Conservation (phyloP, 2,113 vertebrate genomes). For the Alexandromys fortis region DNA sequence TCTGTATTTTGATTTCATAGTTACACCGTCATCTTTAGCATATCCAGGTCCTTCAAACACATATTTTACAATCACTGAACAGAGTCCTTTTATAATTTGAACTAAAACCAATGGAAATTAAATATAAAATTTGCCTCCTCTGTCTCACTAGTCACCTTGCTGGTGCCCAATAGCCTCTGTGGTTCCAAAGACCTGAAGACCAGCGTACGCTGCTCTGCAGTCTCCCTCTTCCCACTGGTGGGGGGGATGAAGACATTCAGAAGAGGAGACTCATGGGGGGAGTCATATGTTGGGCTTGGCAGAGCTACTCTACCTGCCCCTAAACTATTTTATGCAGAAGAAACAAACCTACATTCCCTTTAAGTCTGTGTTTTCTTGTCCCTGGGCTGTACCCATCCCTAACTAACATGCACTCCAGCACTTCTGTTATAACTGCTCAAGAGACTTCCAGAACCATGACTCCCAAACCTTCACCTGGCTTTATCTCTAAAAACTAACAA, state of each 20-base stretch:
- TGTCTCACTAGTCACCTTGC: background rate
- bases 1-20: slow-evolving; percentile 20
- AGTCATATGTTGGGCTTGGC: background rate
- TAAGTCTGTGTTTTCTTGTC: background rate
- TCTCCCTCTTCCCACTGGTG: background rate
- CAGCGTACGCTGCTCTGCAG: background rate
- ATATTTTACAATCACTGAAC: background rate
- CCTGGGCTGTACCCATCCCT: background rate
- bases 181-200: background rate
- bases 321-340: background rate
- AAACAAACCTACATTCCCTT: background rate
- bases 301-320: background rate
- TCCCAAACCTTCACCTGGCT: background rate
- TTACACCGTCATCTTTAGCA: background rate
- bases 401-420: no score
- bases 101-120: slow-evolving; percentile 7
- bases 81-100: background rate
- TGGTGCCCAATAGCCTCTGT: no score
- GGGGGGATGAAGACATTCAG: background rate
- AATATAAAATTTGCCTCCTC: background rate
- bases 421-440: background rate
- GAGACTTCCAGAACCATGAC: background rate
- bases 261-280: background rate
- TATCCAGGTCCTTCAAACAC: background rate
- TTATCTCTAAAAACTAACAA: background rate